Conservation (phyloP, 1,140 invertebrate species). For the Magallana ariakensis region DNA sequence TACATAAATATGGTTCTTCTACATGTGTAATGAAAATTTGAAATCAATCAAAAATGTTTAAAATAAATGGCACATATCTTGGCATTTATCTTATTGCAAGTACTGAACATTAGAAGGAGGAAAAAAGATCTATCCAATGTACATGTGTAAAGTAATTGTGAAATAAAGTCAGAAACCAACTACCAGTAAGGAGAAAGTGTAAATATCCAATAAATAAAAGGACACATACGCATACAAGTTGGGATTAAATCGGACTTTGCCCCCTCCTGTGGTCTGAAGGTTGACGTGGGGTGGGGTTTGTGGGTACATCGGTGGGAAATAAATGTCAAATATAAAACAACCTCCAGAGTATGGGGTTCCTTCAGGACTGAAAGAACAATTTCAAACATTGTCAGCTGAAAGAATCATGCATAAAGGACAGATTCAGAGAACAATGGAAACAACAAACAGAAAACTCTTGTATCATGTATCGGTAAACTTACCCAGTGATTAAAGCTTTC, state of each 20-base stretch:
- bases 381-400: not conserved
- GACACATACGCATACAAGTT: conserved; percentile 67
- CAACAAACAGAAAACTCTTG: not conserved
- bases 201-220: not conserved
- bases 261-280: conserved; percentile 70
- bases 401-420: not conserved
- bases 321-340: conserved; percentile 76
- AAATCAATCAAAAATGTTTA: not conserved
- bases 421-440: not conserved
- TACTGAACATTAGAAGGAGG: no score
- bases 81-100: not conserved
- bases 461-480: not conserved
- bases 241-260: conserved; percentile 71
- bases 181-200: not conserved
- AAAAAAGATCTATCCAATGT: no score
- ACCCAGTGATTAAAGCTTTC: conserved; percentile 70
- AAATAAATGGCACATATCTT: not conserved
- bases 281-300: conserved; percentile 71
- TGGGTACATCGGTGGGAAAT: conserved; percentile 73
- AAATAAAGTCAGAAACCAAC: no score
- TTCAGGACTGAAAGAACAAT: conserved; percentile 62
- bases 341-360: conserved; percentile 76
- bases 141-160: no score
- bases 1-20: not conserved
- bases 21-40: not conserved